Base-by-base conservation (phyloP, 2,113 vertebrate species). In the Forbesichthys papilliferus region DNA sequence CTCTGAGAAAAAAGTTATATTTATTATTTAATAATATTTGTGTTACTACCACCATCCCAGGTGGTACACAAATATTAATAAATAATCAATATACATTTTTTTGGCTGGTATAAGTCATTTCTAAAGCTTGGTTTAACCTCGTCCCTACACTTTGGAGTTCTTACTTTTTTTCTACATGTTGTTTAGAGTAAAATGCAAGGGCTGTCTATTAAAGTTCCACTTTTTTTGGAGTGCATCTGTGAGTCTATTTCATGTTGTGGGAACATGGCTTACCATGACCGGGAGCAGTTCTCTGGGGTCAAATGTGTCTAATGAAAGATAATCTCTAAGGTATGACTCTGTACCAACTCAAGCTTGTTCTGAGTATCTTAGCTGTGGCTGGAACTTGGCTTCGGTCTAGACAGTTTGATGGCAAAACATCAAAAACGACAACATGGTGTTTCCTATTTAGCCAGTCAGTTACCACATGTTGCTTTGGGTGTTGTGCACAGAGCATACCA, bases 251-350 rank as follows among this genome's bases (percentile, higher is more conserved):
- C 64, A 53, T 62, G 61, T 64, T 68, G 56, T 53, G n/a, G 36
- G 48, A 58, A 56, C 13, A 3, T 52, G 71, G 71, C 77, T 58
- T 64, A n/a, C 46, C 64, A 78, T 70, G 74, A 76, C 61, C 62
- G 60, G 62, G 71, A 73, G 74, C n/a, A 11, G 61, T 56, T 70
- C 47, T 69, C 61, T 55, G 79, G 71, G 70, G 58, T 85, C 70
- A 63, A 69, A 85, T 74, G 71, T 76, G 61, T 78, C 36, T 85
- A 73, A 73, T 74, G 84, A 83, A 86, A 79, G 86, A 87, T 88
- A 89, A 89, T 79, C 87, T 84, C 75, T 5, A 66, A 85, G 79
- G 83, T 86, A 89, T 88, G 86, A 87, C 72, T 64, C 54, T 47
- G 73, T 51, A 66, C 69, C n/a, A 5, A 6, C 52, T n/a, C 62